Conservation (phyloP, 2,888 invertebrate genomes). For the Mimas tiliae region DNA sequence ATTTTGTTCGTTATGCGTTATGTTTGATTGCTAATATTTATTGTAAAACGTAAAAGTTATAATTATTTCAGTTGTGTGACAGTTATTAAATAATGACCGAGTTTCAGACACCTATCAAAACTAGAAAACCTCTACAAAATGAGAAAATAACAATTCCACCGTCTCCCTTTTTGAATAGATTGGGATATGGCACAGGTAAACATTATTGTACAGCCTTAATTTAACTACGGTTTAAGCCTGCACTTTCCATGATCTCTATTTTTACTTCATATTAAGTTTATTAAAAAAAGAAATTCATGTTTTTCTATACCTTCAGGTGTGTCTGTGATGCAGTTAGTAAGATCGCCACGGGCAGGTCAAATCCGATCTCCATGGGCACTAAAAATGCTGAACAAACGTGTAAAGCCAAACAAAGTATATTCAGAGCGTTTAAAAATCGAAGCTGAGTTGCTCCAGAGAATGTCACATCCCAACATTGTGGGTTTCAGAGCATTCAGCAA, state of each 20-base stretch:
- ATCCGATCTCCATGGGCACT: constrained; percentile 94
- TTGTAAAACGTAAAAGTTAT: too few species aligned
- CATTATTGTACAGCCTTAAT: background rate
- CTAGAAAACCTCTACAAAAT: constrained; percentile 47
- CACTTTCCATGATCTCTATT: too few species aligned
- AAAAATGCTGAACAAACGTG: constrained; percentile 87
- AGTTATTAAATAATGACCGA: constrained; percentile 60
- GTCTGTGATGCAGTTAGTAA: constrained; percentile 89
- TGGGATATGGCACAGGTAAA: constrained; percentile 91
- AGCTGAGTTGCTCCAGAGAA: constrained; percentile 87
- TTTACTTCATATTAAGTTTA: background rate
- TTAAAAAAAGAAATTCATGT: background rate
- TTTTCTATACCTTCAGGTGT: constrained; percentile 83
- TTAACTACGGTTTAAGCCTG: too few species aligned
- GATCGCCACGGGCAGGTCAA: constrained; percentile 88
- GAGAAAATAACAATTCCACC: constrained; percentile 86
- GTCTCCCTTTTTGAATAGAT: constrained; percentile 88
- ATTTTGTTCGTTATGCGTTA: background rate
- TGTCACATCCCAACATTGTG: constrained; percentile 93
- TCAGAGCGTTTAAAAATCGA: constrained; percentile 87
- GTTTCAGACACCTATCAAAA: constrained; percentile 74
- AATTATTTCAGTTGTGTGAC: too few species aligned
- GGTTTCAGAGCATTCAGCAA: constrained; percentile 87
- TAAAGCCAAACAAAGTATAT: constrained; percentile 71
- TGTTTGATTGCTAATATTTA: too few species aligned